phyloP scores from a whole-genome alignment of 2,797 vertebrate species.

The Cottoperca gobio region DNA sequence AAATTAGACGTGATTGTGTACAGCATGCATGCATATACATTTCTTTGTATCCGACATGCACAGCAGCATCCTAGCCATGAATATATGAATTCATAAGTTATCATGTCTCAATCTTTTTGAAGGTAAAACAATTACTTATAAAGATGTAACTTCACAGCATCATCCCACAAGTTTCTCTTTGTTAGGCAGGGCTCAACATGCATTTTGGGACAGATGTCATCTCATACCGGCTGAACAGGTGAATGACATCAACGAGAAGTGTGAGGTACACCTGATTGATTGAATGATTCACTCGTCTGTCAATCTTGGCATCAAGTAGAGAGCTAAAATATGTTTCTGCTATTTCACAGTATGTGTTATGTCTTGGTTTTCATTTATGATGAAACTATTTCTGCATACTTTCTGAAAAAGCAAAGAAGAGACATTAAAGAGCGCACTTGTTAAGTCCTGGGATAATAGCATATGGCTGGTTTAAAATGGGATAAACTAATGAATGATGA shows the following conservation, averaged over 20 bases:
- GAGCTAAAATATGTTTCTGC: not conserved
- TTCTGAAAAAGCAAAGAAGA: not conserved
- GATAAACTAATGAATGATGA: not conserved
- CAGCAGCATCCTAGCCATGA: not conserved
- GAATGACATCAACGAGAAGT: constrained; percentile 2
- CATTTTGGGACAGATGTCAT: constrained; percentile 17
- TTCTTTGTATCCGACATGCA: not conserved
- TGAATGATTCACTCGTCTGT: not conserved
- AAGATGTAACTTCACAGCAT: not conserved
- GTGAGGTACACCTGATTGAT: not conserved
- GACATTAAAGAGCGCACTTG: not conserved
- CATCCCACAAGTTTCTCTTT: constrained; percentile 9
- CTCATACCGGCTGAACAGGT: constrained; percentile 21
- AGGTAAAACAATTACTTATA: not conserved
- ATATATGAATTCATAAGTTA: not conserved
- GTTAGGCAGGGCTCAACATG: not conserved
- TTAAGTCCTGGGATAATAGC: not conserved
- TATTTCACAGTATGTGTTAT: not conserved
- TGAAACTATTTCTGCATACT: not conserved
- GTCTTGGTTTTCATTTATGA: not conserved
- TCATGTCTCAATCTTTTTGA: not conserved
- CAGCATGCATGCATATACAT: not conserved
- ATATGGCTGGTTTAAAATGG: not conserved
- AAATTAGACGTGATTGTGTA: constrained; percentile 1
- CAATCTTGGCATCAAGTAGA: not conserved